These are phyloP conservation scores for Charanyca ferruginea DNA, from an alignment of 2,888 invertebrate species.

Conservation along the genomic window DNA sequence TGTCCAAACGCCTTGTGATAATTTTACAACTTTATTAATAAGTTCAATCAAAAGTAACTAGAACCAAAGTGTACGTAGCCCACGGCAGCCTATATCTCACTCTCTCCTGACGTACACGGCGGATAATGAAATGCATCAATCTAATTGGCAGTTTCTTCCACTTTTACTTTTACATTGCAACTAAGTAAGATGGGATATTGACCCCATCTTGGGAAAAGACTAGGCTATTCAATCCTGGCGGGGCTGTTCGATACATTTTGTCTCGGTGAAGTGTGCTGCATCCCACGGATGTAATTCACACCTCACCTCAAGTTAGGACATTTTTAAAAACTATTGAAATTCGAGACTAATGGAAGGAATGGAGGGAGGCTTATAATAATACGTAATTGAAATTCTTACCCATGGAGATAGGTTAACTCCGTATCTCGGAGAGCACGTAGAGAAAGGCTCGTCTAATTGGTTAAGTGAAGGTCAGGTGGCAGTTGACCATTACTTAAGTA, in stretches of 20 bases:
- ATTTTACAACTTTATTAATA: no score
- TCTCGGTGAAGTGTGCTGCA: no score
- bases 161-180: constrained; percentile 43
- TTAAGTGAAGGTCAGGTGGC: not conserved
- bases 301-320: no score
- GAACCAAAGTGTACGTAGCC: not conserved
- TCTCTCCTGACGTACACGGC: constrained; percentile 22
- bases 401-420: not conserved
- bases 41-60: not conserved
- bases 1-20: no score
- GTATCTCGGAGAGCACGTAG: not conserved
- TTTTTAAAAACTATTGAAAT: no score
- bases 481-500: no score
- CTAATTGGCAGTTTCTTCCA: constrained; percentile 22
- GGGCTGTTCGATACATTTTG: no score
- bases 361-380: no score
- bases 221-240: not conserved
- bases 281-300: no score
- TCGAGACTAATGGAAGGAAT: no score
- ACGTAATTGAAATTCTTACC: no score
- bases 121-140: constrained; percentile 36
- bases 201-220: constrained; percentile 6
- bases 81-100: not conserved
- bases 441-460: not conserved
- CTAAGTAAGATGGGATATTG: constrained; percentile 25